Conservation (phyloP, 2,888 invertebrate species). For the Ormyrus rosae region DNA sequence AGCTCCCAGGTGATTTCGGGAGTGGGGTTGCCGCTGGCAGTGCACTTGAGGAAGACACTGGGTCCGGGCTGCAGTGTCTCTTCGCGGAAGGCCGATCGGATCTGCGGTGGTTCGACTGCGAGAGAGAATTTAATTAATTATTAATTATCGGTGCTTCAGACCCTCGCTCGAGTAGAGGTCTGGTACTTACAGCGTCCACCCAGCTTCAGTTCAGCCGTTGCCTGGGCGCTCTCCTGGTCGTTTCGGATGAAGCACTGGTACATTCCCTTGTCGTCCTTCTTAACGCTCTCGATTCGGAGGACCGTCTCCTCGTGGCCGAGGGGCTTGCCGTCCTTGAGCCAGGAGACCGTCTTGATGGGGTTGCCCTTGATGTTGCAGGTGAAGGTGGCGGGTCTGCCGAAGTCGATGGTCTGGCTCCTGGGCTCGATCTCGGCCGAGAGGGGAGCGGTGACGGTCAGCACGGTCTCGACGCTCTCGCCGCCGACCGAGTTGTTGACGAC, state of each 20-base stretch:
- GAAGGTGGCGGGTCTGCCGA: conserved; percentile 93
- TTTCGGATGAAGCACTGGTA: conserved; percentile 97
- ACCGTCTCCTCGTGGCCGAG: conserved; percentile 89
- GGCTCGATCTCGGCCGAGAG: conserved; percentile 93
- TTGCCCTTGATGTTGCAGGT: conserved; percentile 94
- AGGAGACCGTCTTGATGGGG: conserved; percentile 92
- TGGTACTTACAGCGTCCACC: conserved; percentile 88
- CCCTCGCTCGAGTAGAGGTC: background rate
- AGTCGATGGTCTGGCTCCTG: conserved; percentile 93
- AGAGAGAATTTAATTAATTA: conserved; percentile 24
- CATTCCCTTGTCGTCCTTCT: conserved; percentile 97
- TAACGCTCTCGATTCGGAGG: conserved; percentile 91
- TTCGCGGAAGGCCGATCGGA: conserved; percentile 91
- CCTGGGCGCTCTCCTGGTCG: conserved; percentile 95
- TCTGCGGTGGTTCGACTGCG: conserved; percentile 91
- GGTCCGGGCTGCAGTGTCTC: conserved; percentile 94
- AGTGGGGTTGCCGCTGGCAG: conserved; percentile 95
- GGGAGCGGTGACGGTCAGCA: conserved; percentile 94
- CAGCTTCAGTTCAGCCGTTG: conserved; percentile 93
- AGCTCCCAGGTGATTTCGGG: conserved; percentile 96
- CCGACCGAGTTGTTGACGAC: conserved; percentile 97
- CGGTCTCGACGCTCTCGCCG: conserved; percentile 94
- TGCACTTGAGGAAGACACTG: conserved; percentile 91
- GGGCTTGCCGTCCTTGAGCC: conserved; percentile 94
- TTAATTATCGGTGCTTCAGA: background rate